These are phyloP conservation scores for Caenorhabditis macrosperma DNA, from an alignment of 2,888 invertebrate genomes.

Conservation along the genomic window DNA sequence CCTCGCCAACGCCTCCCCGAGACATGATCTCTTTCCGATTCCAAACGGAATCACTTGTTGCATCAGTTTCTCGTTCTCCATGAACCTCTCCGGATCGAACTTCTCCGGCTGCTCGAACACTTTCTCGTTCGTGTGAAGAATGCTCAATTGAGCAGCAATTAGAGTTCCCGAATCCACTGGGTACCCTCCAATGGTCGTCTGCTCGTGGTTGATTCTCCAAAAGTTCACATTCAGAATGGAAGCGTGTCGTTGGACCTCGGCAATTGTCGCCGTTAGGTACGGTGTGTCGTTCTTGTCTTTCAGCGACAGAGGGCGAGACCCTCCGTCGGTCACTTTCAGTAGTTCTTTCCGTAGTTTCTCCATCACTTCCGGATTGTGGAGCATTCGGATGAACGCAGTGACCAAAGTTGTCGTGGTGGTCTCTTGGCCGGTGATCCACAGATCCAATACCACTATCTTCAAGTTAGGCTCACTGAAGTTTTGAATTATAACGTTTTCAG, in stretches of 20 bases:
- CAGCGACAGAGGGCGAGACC: slow-evolving; percentile 14
- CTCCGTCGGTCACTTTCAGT: slow-evolving; percentile 35
- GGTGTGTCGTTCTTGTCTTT: slow-evolving; percentile 36
- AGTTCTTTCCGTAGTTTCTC: slow-evolving; percentile 46
- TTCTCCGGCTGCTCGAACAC: slow-evolving; percentile 38
- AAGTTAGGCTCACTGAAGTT: slow-evolving; percentile 38
- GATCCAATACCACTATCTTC: slow-evolving; percentile 38
- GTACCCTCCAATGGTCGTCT: slow-evolving; percentile 39
- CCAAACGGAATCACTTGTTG: slow-evolving; percentile 59
- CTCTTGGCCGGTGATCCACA: slow-evolving; percentile 66
- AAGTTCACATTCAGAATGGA: slow-evolving; percentile 59
- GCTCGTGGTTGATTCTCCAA: slow-evolving; percentile 34
- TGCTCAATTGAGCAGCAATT: slow-evolving; percentile 57
- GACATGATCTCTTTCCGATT: slow-evolving; percentile 60
- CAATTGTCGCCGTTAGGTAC: slow-evolving; percentile 30
- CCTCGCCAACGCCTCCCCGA: slow-evolving; percentile 60
- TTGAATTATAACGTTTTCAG: no score
- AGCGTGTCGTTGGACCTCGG: slow-evolving; percentile 61
- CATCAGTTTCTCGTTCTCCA: slow-evolving; percentile 42
- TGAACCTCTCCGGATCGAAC: slow-evolving; percentile 59
- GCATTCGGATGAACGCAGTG: slow-evolving; percentile 46
- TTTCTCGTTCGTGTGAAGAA: slow-evolving; percentile 51
- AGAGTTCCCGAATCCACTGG: slow-evolving; percentile 32
- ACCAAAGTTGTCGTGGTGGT: slow-evolving; percentile 58
- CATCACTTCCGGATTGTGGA: slow-evolving; percentile 54